phyloP scores from a whole-genome alignment of 2,888 invertebrate genomes.

The Carcina quercana region DNA sequence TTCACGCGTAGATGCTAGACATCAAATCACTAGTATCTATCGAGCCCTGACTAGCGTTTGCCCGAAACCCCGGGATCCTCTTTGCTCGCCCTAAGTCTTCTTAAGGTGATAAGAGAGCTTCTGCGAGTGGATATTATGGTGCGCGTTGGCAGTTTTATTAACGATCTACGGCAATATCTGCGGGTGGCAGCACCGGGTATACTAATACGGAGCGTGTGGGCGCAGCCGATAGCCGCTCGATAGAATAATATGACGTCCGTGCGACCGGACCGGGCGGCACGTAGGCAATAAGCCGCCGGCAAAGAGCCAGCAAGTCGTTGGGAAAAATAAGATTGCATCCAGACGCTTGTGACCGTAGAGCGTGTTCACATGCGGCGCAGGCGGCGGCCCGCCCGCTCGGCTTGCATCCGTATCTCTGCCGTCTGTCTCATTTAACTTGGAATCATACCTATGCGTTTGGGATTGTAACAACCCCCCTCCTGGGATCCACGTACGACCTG shows the following conservation, averaged over 20 bases:
- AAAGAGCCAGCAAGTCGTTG: slow-evolving; percentile 52
- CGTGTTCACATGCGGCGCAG: slow-evolving; percentile 28
- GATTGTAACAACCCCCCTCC: too few species aligned
- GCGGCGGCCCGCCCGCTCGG: slow-evolving; percentile 1
- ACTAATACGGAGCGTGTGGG: slow-evolving; percentile 67
- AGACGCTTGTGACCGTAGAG: slow-evolving; percentile 36
- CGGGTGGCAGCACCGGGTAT: slow-evolving; percentile 56
- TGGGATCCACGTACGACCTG: too few species aligned
- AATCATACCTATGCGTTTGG: too few species aligned
- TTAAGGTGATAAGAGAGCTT: slow-evolving; percentile 45
- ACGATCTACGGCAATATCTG: slow-evolving; percentile 63
- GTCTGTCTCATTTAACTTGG: not conserved
- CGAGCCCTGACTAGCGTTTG: too few species aligned
- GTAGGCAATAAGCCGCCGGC: slow-evolving; percentile 72
- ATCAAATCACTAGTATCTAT: too few species aligned
- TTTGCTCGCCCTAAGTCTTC: slow-evolving; percentile 5
- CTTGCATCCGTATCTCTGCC: not conserved
- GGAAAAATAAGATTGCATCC: slow-evolving; percentile 68
- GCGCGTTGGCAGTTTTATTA: slow-evolving; percentile 57
- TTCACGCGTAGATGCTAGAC: too few species aligned
- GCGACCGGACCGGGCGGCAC: slow-evolving; percentile 58
- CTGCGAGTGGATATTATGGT: slow-evolving; percentile 27
- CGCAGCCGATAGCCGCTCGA: slow-evolving; percentile 63
- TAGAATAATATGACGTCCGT: slow-evolving; percentile 70
- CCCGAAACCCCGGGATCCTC: too few species aligned